These are phyloP conservation scores for Morinoia aosen DNA, from an alignment of 2,888 invertebrate species.

Conservation along the genomic window DNA sequence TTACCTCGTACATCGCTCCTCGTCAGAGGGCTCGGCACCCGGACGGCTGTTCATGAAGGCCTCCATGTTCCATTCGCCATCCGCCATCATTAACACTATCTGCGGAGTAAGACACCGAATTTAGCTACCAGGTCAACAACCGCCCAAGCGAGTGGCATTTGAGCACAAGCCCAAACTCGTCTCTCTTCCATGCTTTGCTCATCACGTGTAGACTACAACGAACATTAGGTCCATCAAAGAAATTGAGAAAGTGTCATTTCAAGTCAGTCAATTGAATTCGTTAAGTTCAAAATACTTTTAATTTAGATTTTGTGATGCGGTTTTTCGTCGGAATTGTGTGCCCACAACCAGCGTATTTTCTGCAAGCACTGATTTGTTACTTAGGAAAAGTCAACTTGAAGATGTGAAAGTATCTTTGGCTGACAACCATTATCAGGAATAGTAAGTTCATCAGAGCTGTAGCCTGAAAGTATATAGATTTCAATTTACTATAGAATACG, in stretches of 20 bases:
- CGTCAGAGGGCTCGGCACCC: neutral
- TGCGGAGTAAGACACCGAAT: neutral
- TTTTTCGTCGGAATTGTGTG: too few species aligned
- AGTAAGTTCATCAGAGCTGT: neutral
- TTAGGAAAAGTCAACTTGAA: neutral
- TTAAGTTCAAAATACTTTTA: too few species aligned
- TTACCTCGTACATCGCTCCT: conserved; percentile 16
- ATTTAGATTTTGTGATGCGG: too few species aligned
- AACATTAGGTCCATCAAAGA: neutral
- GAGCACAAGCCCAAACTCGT: neutral
- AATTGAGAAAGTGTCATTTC: neutral
- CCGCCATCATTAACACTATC: neutral
- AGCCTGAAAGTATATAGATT: neutral
- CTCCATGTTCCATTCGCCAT: neutral
- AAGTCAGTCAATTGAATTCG: too few species aligned
- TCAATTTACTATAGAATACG: neutral
- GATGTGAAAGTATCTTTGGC: neutral
- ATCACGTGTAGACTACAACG: neutral
- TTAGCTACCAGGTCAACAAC: neutral
- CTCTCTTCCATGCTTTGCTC: neutral
- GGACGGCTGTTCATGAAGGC: neutral
- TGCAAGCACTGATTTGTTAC: neutral
- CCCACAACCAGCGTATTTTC: too few species aligned
- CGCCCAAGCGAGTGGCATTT: neutral
- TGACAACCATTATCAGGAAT: neutral